Evolutionary conservation across 2,113 vertebrate genomes (phyloP).

Genomic region (Tyrannus savana): DNA sequence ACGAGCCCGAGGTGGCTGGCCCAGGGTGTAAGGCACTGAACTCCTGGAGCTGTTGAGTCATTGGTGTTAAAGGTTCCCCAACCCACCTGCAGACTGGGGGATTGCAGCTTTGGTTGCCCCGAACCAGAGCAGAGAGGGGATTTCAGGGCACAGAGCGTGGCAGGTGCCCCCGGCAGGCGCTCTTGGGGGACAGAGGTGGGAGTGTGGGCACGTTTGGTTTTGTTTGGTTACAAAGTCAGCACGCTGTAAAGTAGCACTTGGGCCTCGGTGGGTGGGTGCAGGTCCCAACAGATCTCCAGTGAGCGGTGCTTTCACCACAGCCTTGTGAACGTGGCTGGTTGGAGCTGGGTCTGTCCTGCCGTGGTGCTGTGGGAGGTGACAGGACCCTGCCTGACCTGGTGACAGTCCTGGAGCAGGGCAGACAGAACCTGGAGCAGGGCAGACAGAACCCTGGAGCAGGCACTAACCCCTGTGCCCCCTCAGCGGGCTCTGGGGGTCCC

Average conservation of each 20-base stretch:
- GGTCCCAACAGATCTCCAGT: neutral
- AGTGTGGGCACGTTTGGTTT: neutral
- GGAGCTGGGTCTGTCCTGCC: neutral
- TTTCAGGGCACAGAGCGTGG: rapidly evolving
- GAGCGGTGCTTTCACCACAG: neutral
- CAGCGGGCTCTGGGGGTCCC: neutral
- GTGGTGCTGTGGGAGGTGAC: neutral
- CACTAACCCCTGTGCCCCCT: neutral
- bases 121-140: neutral
- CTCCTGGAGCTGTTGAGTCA: neutral
- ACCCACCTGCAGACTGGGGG: rapidly evolving
- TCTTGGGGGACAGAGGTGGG: neutral
- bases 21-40: rapidly evolving
- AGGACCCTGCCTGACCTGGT: neutral
- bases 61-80: neutral
- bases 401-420: neutral
- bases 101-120: rapidly evolving
- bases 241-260: rapidly evolving
- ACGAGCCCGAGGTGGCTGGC: rapidly evolving
- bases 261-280: neutral
- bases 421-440: neutral
- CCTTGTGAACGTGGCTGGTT: rapidly evolving
- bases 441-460: neutral
- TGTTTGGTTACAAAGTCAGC: neutral
- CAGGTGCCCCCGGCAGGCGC: rapidly evolving